phyloP scores from a whole-genome alignment of 1,140 invertebrate genomes.

The Caenorhabditis tropicalis region DNA sequence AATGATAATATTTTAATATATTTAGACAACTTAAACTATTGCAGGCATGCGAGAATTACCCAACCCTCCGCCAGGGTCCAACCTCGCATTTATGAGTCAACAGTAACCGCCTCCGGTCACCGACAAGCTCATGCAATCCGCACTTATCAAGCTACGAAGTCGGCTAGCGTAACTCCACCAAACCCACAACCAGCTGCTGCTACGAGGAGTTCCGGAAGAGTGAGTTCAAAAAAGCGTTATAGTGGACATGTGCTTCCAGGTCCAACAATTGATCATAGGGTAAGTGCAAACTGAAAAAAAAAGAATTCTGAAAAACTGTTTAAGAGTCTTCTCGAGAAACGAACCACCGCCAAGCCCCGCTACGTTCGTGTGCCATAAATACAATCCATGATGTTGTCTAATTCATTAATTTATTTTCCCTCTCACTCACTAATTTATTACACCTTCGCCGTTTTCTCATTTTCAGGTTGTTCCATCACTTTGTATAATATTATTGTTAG shows the following conservation, averaged over 20 bases:
- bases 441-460: neutral
- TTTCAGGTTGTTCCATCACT: constrained; percentile 20
- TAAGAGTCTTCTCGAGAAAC: constrained; percentile 12
- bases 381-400: neutral
- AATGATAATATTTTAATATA: no score
- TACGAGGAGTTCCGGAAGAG: neutral
- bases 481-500: neutral
- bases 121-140: neutral
- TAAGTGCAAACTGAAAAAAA: no score
- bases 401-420: neutral
- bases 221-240: constrained; percentile 23
- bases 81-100: neutral
- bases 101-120: neutral
- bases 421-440: neutral
- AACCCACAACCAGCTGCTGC: neutral
- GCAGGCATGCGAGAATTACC: neutral
- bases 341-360: constrained; percentile 7
- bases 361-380: constrained; percentile 11
- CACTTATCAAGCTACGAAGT: constrained; percentile 9
- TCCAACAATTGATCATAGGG: constrained; percentile 14
- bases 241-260: constrained; percentile 30
- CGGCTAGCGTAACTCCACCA: neutral
- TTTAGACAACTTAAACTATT: no score
- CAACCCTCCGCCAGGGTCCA: neutral
- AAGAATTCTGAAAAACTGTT: neutral